Base-by-base conservation (phyloP, 2,888 invertebrate species). In the Seira ritae region DNA sequence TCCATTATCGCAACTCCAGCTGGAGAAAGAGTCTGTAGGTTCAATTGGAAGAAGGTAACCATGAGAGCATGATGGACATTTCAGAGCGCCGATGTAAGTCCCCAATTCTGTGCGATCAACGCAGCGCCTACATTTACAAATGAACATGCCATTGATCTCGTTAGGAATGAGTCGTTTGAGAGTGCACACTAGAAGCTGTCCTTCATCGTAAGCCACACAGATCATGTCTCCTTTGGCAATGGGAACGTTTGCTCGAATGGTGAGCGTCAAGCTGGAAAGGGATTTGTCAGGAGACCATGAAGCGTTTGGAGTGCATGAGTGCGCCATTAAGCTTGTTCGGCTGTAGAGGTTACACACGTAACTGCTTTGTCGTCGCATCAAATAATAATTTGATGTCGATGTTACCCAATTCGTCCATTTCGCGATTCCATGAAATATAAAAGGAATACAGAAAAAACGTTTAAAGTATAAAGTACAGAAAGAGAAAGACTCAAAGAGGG, bases 61-160 rank as follows among this genome's bases (percentile, higher is more conserved):
- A 24, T 76, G 24, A 10, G 42, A 10, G 67, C 86, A 86, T 0
- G 65, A 20, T 0, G 60, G 84, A 72, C 87, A 87, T 70, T 85
- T 85, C 0, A 87, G 17, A 1, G 84, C 84, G 0, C 86, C 86
- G 4, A 87, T 78, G 65, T 84, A 80, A 0, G 84, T 87, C 1
- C 80, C 81, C 0, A 85, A 42, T 37, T 87, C 87, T 2, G 83
- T 83, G 0, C 83, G 82, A 69, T 85, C 85, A 1, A 75, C 15
- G 23, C 87, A 87, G 12, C 87, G 50, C 15, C 37, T 20, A 73
- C 87, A 87, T 31, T 67, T 55, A 42, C 87, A 87, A 24, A 84
- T 71, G 70, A 87, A 86, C 70, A 85, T 70, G 6, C 85, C 86
- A 12, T 82, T 69, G 37, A 87, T 85, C 65, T 87, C 86, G 77